Evolutionary conservation across 2,888 invertebrate species (phyloP).

Genomic region (Pammene aurita): DNA sequence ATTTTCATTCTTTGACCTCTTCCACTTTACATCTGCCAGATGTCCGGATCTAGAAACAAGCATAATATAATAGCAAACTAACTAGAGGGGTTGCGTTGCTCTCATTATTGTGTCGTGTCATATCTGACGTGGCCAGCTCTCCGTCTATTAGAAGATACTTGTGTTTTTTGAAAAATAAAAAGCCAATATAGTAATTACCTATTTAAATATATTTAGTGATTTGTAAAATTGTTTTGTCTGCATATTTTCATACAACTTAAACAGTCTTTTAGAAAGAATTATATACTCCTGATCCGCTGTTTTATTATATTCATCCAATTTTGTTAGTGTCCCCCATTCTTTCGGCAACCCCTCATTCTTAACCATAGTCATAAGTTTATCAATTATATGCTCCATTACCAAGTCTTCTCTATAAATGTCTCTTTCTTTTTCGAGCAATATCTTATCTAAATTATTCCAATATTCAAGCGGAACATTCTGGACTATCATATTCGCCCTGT

Average conservation of each 20-base stretch:
- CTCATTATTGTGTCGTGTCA: too few species aligned
- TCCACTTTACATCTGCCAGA: too few species aligned
- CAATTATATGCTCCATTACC: constrained; percentile 33
- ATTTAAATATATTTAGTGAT: constrained; percentile 3
- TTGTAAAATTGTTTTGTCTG: background rate
- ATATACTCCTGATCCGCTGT: background rate
- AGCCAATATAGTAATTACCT: background rate
- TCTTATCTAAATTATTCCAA: constrained; percentile 21
- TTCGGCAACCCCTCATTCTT: constrained; percentile 7
- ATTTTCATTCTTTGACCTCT: too few species aligned
- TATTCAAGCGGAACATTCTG: constrained; percentile 13
- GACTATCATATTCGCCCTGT: background rate
- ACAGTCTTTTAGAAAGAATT: background rate
- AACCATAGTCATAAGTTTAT: constrained; percentile 25
- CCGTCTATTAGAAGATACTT: too few species aligned
- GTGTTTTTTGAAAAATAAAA: background rate
- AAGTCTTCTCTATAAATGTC: constrained; percentile 18
- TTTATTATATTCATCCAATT: constrained; percentile 11
- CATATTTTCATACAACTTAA: background rate
- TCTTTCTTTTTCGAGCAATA: background rate
- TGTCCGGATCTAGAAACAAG: too few species aligned
- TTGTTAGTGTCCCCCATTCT: background rate
- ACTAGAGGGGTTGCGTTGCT: too few species aligned
- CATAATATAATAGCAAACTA: too few species aligned
- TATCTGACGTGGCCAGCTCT: too few species aligned